Conservation (phyloP, 1,140 invertebrate genomes). For the Vanessa atalanta region DNA sequence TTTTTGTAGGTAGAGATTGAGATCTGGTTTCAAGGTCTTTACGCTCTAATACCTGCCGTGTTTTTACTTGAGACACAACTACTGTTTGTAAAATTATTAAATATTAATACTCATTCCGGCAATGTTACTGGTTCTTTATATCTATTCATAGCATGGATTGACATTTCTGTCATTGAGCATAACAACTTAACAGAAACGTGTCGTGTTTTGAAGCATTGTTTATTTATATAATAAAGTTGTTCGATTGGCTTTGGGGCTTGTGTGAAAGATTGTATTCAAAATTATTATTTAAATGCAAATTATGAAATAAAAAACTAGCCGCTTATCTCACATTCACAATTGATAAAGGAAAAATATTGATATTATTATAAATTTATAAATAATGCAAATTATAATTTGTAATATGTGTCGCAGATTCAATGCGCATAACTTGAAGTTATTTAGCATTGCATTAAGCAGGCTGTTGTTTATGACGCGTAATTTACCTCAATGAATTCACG, state of each 20-base stretch:
- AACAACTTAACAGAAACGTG: not conserved
- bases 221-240: not conserved
- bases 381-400: slow-evolving; percentile 11
- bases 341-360: not conserved
- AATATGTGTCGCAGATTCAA: slow-evolving; percentile 21
- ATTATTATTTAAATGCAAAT: not conserved
- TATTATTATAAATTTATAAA: slow-evolving; percentile 8
- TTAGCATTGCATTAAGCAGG: slow-evolving; percentile 33
- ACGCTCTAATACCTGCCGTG: slow-evolving; percentile 50
- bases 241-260: not conserved
- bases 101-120: not conserved
- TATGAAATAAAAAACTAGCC: not conserved
- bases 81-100: not conserved
- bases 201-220: not conserved
- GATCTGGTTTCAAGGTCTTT: slow-evolving; percentile 59
- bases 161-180: not conserved
- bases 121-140: not conserved
- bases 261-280: not conserved
- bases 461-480: slow-evolving; percentile 27
- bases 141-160: not conserved
- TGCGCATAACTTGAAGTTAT: slow-evolving; percentile 28
- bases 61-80: not conserved
- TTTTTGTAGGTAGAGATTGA: slow-evolving; percentile 36
- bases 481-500: slow-evolving; percentile 32
- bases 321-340: not conserved